These are phyloP conservation scores for Arrhamphus sclerolepis DNA, from an alignment of 2,797 vertebrate genomes.

Conservation along the genomic window DNA sequence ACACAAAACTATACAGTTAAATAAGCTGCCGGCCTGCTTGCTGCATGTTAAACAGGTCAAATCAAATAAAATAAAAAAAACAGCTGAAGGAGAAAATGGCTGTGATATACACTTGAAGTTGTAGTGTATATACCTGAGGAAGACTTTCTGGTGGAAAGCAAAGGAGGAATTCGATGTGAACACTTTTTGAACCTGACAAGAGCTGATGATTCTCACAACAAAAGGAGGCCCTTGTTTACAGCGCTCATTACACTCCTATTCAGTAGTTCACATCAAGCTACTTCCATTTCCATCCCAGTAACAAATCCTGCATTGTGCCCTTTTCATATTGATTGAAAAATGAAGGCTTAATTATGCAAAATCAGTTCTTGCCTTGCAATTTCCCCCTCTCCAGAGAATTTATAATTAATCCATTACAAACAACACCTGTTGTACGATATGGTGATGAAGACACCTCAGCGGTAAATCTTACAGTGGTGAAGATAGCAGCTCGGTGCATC, in stretches of 20 bases:
- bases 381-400: constrained; percentile 39
- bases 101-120: no score
- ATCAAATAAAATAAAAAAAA: no score
- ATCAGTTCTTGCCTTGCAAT: constrained; percentile 43
- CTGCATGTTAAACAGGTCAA: no score
- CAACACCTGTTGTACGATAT: constrained; percentile 69
- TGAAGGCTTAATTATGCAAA: constrained; percentile 70
- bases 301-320: constrained; percentile 23
- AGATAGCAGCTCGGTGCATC: constrained; percentile 38
- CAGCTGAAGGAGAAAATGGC: no score
- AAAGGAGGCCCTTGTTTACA: constrained; percentile 9
- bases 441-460: constrained; percentile 64
- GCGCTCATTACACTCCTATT: constrained; percentile 18
- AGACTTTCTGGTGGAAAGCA: background rate
- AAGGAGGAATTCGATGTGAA: background rate
- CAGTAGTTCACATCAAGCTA: background rate
- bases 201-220: constrained; percentile 17
- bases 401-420: constrained; percentile 73
- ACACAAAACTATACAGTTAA: no score
- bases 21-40: no score
- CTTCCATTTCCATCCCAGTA: constrained; percentile 21
- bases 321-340: constrained; percentile 63
- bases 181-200: background rate
- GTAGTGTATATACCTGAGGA: no score
- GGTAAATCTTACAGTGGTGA: constrained; percentile 36